Percentiles rank a stretch among this genome's conserved stretches.
Conservation (phyloP, 2,888 invertebrate species). For the Aspidiotus rigidus region DNA sequence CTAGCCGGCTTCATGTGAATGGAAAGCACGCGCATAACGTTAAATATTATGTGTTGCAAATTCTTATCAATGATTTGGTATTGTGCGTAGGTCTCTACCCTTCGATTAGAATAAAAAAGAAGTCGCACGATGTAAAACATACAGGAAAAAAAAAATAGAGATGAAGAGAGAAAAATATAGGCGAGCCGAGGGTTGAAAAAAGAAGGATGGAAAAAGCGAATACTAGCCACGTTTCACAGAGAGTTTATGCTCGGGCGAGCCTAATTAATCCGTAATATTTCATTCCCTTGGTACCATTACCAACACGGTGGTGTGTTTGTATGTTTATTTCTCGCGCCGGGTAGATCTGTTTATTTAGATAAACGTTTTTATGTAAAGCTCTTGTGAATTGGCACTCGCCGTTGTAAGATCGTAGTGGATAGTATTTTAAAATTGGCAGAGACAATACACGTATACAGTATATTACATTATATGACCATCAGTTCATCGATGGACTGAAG, state of each 20-base stretch:
- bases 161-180: background rate
- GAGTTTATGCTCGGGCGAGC: background rate
- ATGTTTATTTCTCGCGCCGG: background rate
- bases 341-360: too few relatives aligned
- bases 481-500: too few relatives aligned
- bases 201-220: too few relatives aligned
- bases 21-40: slow-evolving; percentile 26
- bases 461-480: too few relatives aligned
- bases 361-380: too few relatives aligned
- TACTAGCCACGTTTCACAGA: too few relatives aligned
- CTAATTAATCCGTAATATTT: slow-evolving; percentile 4
- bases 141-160: background rate
- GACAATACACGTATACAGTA: too few relatives aligned
- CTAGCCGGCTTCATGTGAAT: slow-evolving; percentile 23
- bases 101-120: background rate
- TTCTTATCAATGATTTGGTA: slow-evolving; percentile 8
- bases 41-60: slow-evolving; percentile 29
- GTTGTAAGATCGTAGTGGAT: too few relatives aligned
- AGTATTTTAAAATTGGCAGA: too few relatives aligned
- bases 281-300: background rate
- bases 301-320: background rate
- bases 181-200: background rate
- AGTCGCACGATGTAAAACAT: too few relatives aligned
- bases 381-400: too few relatives aligned
- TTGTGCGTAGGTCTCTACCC: background rate